These are phyloP conservation scores for Laterallus jamaicensis DNA, from an alignment of 2,113 vertebrate species.

Conservation along the genomic window DNA sequence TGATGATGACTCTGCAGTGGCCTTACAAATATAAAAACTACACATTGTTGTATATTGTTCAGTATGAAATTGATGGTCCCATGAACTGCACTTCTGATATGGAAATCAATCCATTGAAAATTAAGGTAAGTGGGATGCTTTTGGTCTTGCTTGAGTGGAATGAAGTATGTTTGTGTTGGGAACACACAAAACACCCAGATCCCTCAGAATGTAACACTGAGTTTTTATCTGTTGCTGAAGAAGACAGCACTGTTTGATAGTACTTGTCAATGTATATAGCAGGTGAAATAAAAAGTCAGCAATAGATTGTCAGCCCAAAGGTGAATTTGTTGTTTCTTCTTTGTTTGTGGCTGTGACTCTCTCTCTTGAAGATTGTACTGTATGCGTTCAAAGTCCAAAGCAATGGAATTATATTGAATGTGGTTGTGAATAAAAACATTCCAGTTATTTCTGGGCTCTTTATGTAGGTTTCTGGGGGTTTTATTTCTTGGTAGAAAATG, in stretches of 20 bases:
- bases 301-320: neutral
- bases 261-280: neutral
- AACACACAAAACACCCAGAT: neutral
- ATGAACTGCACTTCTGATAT: conserved; percentile 91
- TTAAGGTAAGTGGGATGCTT: conserved; percentile 77
- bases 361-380: neutral
- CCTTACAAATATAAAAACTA: conserved; percentile 85
- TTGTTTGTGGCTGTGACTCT: too few species aligned
- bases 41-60: conserved; percentile 87
- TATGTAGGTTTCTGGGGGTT: neutral
- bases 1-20: conserved; percentile 88
- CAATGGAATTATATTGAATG: neutral
- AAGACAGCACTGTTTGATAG: neutral
- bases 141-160: neutral
- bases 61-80: conserved; percentile 90
- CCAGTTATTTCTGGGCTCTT: neutral
- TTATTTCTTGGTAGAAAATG: neutral
- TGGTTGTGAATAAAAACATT: neutral
- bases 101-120: conserved; percentile 90
- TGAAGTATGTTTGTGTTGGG: neutral
- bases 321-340: neutral
- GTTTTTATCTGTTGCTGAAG: neutral
- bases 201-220: neutral
- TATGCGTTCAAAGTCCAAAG: neutral
- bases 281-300: neutral